These are phyloP conservation scores for Dryocosmus kuriphilus DNA, from an alignment of 2,888 invertebrate species.

Conservation along the genomic window DNA sequence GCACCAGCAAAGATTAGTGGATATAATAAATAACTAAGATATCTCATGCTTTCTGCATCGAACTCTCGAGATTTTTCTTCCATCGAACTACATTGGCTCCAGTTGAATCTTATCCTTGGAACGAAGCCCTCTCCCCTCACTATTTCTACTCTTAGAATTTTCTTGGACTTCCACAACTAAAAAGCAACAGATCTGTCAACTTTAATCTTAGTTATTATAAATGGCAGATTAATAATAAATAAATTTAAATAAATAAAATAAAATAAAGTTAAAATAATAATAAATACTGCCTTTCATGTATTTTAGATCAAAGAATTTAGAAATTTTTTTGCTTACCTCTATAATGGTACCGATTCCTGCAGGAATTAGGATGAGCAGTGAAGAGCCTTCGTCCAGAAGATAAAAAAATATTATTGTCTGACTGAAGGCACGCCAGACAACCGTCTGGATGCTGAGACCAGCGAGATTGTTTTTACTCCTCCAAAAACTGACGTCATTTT, in stretches of 20 bases:
- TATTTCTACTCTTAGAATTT: conserved; percentile 89
- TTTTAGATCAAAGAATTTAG: not conserved
- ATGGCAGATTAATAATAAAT: conserved; percentile 40
- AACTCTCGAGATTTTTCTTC: conserved; percentile 91
- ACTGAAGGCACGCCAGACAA: conserved; percentile 96
- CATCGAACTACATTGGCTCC: conserved; percentile 78
- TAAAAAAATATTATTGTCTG: conserved; percentile 95
- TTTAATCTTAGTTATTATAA: not conserved
- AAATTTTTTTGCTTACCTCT: conserved; percentile 83
- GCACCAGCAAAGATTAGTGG: conserved; percentile 94
- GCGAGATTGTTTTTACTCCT: conserved; percentile 90
- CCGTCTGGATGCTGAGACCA: conserved; percentile 92
- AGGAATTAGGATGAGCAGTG: conserved; percentile 92
- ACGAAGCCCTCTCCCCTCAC: conserved; percentile 72
- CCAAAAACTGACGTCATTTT: conserved; percentile 99
- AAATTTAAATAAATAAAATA: no score
- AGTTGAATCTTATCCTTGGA: conserved; percentile 75
- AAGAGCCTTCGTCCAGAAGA: conserved; percentile 94
- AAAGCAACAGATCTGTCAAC: conserved; percentile 60
- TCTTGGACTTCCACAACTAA: conserved; percentile 96
- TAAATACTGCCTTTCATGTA: not conserved
- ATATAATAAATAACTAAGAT: conserved; percentile 92
- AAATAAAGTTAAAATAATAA: no score
- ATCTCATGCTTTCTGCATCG: conserved; percentile 95
- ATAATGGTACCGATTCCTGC: conserved; percentile 92